Percentiles rank a stretch among this genome's conserved stretches.
Evolutionary conservation across 2,113 vertebrate genomes (phyloP).

Genomic region (Planiliza haematocheilus): DNA sequence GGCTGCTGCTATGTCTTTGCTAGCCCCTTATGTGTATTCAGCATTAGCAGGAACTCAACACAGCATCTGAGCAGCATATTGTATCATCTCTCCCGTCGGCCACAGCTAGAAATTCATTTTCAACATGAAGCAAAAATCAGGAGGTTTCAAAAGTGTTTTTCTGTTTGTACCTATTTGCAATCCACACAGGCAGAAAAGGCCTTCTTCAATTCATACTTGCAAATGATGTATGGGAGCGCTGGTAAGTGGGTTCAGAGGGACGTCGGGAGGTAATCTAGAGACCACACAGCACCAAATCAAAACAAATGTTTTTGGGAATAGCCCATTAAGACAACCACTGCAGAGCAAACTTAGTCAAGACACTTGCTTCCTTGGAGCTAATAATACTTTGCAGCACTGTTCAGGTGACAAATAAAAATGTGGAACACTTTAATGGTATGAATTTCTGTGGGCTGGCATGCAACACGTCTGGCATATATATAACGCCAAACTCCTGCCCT

Average conservation of each 20-base stretch:
- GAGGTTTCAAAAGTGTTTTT: slow-evolving; percentile 28
- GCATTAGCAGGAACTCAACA: slow-evolving; percentile 24
- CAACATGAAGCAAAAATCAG: slow-evolving; percentile 32
- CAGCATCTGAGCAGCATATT: background rate
- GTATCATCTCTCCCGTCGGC: background rate
- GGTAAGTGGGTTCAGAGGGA: slow-evolving; percentile 53
- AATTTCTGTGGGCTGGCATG: background rate
- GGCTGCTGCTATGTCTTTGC: slow-evolving; percentile 25
- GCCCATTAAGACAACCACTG: slow-evolving; percentile 5
- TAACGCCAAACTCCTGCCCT: background rate
- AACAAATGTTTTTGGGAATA: slow-evolving; percentile 37
- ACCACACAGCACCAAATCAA: slow-evolving; percentile 34
- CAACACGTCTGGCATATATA: background rate
- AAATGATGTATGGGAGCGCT: slow-evolving; percentile 65
- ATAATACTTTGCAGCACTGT: background rate
- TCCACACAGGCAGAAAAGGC: slow-evolving; percentile 37
- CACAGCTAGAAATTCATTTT: slow-evolving; percentile 13
- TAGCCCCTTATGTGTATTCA: slow-evolving; percentile 46
- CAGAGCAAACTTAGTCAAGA: slow-evolving; percentile 16
- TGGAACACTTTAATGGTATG: background rate
- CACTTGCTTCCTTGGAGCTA: background rate
- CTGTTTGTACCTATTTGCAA: slow-evolving; percentile 47
- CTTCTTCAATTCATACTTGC: slow-evolving; percentile 64
- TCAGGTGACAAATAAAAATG: slow-evolving; percentile 22
- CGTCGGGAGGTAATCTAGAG: slow-evolving; percentile 43